These are phyloP conservation scores for Antedon mediterranea DNA, from an alignment of 53 echinoderm and acorn worm species.

Conservation along the genomic window DNA sequence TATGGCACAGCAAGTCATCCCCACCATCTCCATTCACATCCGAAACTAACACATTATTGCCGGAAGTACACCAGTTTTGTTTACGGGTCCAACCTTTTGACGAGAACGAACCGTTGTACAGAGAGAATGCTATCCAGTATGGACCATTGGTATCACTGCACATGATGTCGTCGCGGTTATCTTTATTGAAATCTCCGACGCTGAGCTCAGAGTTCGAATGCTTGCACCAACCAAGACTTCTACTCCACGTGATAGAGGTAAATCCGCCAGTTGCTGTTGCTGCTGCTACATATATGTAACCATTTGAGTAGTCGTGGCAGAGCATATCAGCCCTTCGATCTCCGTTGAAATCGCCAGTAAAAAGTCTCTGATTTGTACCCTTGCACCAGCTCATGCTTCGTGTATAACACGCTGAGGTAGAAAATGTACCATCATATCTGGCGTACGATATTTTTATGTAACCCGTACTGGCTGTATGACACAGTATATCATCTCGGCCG, in stretches of 20 bases:
- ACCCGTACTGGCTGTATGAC: neutral
- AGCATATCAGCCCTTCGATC: conserved; percentile 7
- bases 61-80: neutral
- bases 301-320: conserved; percentile 3
- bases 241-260: neutral
- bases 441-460: conserved; percentile 11
- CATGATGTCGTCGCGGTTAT: neutral
- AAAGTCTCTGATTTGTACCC: neutral
- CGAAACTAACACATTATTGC: neutral
- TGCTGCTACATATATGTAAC: conserved; percentile 3
- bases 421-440: neutral
- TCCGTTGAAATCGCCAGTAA: conserved; percentile 11
- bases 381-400: conserved; percentile 2
- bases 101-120: neutral
- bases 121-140: conserved; percentile 4
- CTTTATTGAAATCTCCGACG: conserved; percentile 8
- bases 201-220: neutral
- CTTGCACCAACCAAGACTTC: conserved; percentile 4
- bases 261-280: neutral
- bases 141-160: conserved; percentile 4
- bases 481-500: conserved; percentile 6
- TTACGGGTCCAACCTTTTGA: conserved; percentile 3
- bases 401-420: neutral
- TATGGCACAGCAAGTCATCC: conserved; percentile 7
- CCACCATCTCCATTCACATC: conserved; percentile 9